Evolutionary conservation across 2,797 vertebrate genomes (phyloP).

Genomic region (Morus bassanus): DNA sequence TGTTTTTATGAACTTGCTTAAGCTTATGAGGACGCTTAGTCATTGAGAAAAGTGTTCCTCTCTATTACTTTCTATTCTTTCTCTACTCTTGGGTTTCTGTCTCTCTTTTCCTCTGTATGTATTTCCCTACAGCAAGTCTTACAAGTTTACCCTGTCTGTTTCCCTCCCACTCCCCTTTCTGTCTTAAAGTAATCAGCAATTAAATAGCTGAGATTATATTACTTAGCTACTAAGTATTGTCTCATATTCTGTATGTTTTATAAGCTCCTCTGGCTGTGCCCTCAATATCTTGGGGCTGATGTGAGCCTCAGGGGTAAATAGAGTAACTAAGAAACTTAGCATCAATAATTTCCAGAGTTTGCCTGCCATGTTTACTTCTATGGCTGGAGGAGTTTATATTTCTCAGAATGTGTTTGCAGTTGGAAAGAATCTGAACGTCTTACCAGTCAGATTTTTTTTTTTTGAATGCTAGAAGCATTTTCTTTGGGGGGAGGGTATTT

Average conservation of each 20-base stretch:
- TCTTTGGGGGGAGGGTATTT: not conserved
- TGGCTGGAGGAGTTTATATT: not conserved
- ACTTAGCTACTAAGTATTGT: not conserved
- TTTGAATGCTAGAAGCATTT: not conserved
- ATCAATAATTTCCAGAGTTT: not conserved
- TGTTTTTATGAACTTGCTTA: not conserved
- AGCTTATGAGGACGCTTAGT: not conserved
- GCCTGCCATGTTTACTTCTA: not conserved
- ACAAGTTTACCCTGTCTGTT: rapidly evolving
- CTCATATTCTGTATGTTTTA: not conserved
- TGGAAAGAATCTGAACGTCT: not conserved
- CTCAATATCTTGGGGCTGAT: not conserved
- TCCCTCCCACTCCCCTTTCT: not conserved
- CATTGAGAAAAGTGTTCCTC: not conserved
- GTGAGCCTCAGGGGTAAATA: not conserved
- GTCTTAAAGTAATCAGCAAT: not conserved
- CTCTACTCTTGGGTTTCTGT: not conserved
- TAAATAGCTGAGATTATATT: not conserved
- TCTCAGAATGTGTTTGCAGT: not conserved
- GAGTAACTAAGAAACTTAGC: not conserved
- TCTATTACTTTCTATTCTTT: not conserved
- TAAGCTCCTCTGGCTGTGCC: not conserved
- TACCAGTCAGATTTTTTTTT: not conserved
- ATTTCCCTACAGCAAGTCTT: not conserved
- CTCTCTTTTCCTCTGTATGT: not conserved